These are phyloP conservation scores for Octomys mimax DNA, from an alignment of 2,797 vertebrate genomes.

Conservation along the genomic window DNA sequence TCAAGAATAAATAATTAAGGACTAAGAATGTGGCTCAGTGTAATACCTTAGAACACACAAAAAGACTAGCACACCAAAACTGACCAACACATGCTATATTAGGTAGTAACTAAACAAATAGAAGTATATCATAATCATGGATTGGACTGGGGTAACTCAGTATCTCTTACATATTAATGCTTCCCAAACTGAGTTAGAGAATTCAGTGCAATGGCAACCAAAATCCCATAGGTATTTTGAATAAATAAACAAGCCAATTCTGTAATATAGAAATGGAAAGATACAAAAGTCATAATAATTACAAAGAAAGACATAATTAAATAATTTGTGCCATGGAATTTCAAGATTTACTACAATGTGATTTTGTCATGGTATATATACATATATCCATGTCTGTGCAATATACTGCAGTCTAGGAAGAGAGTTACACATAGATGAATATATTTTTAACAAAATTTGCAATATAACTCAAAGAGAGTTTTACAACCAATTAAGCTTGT, in stretches of 20 bases:
- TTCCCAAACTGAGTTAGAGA: not conserved
- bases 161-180: not conserved
- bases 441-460: constrained; percentile 42
- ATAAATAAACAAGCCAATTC: not conserved
- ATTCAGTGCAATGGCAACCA: not conserved
- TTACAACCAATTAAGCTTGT: not conserved
- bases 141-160: not conserved
- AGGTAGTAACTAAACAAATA: not conserved
- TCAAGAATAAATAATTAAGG: not conserved
- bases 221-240: not conserved
- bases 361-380: not conserved
- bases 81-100: not conserved
- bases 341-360: not conserved
- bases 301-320: not conserved
- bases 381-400: not conserved
- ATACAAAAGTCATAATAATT: not conserved
- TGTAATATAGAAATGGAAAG: constrained; percentile 39
- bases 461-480: constrained; percentile 29
- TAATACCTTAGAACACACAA: not conserved
- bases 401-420: not conserved
- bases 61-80: not conserved
- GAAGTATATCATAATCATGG: not conserved
- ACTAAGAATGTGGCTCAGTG: not conserved
- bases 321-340: not conserved
- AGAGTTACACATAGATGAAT: not conserved